These are phyloP conservation scores for Neostethus bicornis DNA, from an alignment of 2,797 vertebrate genomes.

Conservation along the genomic window DNA sequence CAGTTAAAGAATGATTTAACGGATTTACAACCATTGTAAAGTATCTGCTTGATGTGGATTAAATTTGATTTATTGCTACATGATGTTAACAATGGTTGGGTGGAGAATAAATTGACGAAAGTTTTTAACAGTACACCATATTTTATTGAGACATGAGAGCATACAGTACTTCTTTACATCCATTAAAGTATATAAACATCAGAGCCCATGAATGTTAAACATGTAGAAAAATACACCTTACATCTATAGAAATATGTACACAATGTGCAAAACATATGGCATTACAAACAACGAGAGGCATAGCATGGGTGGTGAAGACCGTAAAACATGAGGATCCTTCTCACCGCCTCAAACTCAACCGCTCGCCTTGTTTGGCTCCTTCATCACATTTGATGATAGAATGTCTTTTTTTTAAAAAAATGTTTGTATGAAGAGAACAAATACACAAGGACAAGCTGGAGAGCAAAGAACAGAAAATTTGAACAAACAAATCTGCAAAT, in stretches of 20 bases:
- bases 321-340: conserved; percentile 10
- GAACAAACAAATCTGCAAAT: conserved; percentile 19
- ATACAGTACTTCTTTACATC: conserved; percentile 83
- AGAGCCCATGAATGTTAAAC: conserved; percentile 90
- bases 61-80: too few species aligned
- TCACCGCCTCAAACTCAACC: conserved; percentile 1
- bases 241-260: conserved; percentile 93
- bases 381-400: background rate
- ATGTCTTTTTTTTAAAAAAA: too few species aligned
- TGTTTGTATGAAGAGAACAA: conserved; percentile 1
- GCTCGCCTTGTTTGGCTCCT: background rate
- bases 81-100: too few species aligned
- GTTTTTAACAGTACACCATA: conserved; percentile 80
- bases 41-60: too few species aligned
- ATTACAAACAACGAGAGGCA: conserved; percentile 87
- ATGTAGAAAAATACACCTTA: conserved; percentile 98
- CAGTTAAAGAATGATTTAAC: too few species aligned
- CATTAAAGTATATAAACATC: conserved; percentile 96
- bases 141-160: conserved; percentile 93
- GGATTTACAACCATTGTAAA: too few species aligned
- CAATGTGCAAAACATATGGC: conserved; percentile 99
- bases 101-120: background rate
- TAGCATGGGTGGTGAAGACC: conserved; percentile 71
- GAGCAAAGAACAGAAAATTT: conserved; percentile 11
- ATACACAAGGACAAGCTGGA: conserved; percentile 7